Conservation (phyloP, 2,113 vertebrate genomes). For the Scatophagus argus region DNA sequence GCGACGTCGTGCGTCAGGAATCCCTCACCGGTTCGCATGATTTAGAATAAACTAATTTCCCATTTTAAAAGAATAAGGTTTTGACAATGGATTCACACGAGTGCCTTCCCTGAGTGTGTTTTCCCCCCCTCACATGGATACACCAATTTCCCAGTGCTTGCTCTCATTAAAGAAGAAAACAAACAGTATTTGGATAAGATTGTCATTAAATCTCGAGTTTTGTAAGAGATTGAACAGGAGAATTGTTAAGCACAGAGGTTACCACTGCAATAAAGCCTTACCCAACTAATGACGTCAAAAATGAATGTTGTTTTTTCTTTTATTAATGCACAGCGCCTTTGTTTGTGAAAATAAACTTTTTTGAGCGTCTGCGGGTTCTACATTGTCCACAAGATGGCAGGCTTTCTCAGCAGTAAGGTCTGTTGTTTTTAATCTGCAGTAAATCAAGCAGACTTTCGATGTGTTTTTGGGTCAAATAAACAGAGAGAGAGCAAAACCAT, state of each 20-base stretch:
- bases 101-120: too few relatives aligned
- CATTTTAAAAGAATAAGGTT: neutral
- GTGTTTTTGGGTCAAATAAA: neutral
- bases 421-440: neutral
- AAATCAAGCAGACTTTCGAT: neutral
- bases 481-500: neutral
- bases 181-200: too few relatives aligned
- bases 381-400: slow-evolving; percentile 69
- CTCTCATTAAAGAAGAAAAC: too few relatives aligned
- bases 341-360: neutral
- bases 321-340: too few relatives aligned
- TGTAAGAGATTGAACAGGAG: too few relatives aligned
- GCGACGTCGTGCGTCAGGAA: slow-evolving; percentile 24
- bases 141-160: too few relatives aligned
- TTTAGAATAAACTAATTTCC: neutral
- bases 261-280: too few relatives aligned
- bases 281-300: too few relatives aligned
- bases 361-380: slow-evolving; percentile 7
- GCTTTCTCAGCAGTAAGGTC: slow-evolving; percentile 37
- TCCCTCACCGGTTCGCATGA: neutral
- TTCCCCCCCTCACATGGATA: too few relatives aligned
- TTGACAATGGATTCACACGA: neutral
- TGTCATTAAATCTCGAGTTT: too few relatives aligned
- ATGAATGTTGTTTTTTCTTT: too few relatives aligned
- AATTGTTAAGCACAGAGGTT: too few relatives aligned